Percentiles rank a stretch among this genome's conserved stretches.
phyloP scores from a whole-genome alignment of 2,113 vertebrate genomes.

The Numenius arquata region DNA sequence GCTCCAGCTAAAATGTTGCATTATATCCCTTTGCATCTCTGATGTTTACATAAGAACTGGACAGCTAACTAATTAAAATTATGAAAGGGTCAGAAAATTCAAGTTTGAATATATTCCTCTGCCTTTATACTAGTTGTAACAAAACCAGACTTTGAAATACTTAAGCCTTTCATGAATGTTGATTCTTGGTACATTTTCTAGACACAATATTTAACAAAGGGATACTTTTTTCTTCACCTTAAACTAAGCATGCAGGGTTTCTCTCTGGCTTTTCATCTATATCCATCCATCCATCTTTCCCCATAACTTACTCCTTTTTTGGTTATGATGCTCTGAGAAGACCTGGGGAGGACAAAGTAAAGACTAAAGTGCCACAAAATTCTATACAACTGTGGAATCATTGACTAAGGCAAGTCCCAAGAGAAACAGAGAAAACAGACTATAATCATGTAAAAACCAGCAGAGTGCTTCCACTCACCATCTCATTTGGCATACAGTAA shows the following conservation, averaged over 20 bases:
- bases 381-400: neutral
- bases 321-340: neutral
- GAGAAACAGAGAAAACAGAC: neutral
- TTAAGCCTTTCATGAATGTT: neutral
- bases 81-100: neutral
- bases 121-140: neutral
- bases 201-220: neutral
- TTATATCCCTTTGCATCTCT: neutral
- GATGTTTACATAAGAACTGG: neutral
- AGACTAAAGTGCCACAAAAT: neutral
- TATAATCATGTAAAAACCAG: neutral
- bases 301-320: neutral
- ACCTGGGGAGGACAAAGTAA: neutral
- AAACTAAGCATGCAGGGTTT: neutral
- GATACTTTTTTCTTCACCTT: neutral
- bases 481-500: neutral
- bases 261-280: neutral
- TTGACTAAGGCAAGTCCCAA: neutral
- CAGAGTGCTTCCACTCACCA: neutral
- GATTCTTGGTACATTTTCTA: neutral
- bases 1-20: neutral
- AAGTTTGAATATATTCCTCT: neutral
- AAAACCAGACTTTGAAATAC: neutral
- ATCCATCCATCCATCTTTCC: rapidly evolving
- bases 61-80: neutral